phyloP scores from a whole-genome alignment of 2,888 invertebrate genomes.

The Callinectes sapidus region DNA sequence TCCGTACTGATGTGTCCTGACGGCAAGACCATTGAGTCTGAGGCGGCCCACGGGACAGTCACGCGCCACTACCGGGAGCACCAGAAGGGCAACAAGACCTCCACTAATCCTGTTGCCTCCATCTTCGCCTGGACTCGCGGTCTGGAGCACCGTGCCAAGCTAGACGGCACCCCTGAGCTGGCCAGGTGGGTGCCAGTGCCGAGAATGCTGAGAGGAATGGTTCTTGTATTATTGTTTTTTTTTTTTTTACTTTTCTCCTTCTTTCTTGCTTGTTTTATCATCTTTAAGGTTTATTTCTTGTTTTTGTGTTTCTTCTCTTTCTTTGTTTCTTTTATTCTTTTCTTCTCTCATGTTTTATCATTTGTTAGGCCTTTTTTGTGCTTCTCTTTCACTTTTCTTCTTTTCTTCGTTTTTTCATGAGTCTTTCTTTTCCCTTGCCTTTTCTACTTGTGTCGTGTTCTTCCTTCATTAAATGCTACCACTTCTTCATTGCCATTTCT shows the following conservation, averaged over 20 bases:
- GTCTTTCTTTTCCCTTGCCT: background rate
- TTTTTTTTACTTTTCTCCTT: background rate
- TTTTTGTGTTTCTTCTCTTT: background rate
- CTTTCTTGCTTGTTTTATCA: background rate
- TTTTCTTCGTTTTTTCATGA: background rate
- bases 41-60: constrained; percentile 81
- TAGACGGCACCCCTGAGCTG: constrained; percentile 86
- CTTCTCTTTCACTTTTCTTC: too few species aligned
- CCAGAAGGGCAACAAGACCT: constrained; percentile 89
- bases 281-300: too few species aligned
- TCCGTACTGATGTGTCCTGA: constrained; percentile 80
- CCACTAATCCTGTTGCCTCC: constrained; percentile 93
- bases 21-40: constrained; percentile 80
- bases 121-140: constrained; percentile 95
- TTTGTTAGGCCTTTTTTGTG: too few species aligned
- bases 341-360: too few species aligned
- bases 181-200: constrained; percentile 76
- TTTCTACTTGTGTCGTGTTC: background rate
- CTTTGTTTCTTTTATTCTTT: background rate
- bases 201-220: background rate
- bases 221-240: background rate
- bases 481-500: too few species aligned
- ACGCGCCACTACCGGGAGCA: constrained; percentile 83
- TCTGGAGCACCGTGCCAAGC: constrained; percentile 87
- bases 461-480: too few species aligned